Conservation (phyloP, 2,888 invertebrate genomes). For the Thysanoteuthis rhombus region DNA sequence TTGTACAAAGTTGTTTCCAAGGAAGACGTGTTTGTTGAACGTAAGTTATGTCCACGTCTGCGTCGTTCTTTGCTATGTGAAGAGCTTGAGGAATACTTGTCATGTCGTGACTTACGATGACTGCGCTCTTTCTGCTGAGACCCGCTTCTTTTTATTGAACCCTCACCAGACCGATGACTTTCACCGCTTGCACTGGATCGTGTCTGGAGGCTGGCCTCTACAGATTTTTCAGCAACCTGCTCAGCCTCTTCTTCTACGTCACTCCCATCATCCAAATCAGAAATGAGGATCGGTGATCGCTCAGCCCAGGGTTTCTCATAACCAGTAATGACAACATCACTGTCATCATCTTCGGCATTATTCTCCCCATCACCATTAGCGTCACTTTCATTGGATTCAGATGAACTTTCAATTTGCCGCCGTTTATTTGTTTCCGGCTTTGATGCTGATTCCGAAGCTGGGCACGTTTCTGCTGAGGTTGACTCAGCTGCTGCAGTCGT, state of each 20-base stretch:
- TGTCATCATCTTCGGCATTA: constrained; percentile 43
- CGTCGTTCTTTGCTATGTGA: not conserved
- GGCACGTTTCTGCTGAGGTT: constrained; percentile 20
- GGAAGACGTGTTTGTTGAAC: not conserved
- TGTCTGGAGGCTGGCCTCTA: not conserved
- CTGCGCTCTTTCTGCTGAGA: not conserved
- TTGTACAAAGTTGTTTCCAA: constrained; percentile 30
- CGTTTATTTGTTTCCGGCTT: not conserved
- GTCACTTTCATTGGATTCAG: constrained; percentile 41
- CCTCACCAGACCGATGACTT: not conserved
- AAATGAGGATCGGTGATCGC: constrained; percentile 72
- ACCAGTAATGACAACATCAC: constrained; percentile 71
- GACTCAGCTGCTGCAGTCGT: constrained; percentile 16
- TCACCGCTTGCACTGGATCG: not conserved
- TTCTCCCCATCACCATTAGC: constrained; percentile 33
- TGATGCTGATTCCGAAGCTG: constrained; percentile 31
- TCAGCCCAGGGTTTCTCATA: constrained; percentile 77
- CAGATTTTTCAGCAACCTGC: not conserved
- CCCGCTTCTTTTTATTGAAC: not conserved
- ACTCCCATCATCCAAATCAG: constrained; percentile 34
- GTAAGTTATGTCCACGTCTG: not conserved
- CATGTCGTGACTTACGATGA: not conserved
- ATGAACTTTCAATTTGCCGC: constrained; percentile 18
- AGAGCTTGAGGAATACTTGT: not conserved
- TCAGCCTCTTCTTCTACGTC: constrained; percentile 38